Percentiles rank a stretch among this genome's conserved stretches.
Evolutionary conservation across 2,888 invertebrate genomes (phyloP).

Genomic region (Heliconius sara): DNA sequence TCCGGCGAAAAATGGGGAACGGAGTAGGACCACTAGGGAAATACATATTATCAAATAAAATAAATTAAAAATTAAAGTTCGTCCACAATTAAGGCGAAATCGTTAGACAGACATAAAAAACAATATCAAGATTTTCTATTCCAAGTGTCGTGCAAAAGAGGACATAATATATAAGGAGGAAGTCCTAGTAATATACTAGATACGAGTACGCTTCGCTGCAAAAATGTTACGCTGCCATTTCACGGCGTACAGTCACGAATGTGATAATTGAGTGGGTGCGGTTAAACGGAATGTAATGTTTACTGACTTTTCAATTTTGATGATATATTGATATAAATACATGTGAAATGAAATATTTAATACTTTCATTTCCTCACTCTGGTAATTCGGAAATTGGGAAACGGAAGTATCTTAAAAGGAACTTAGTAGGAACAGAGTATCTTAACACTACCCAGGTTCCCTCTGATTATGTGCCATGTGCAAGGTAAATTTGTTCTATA

Average conservation of each 20-base stretch:
- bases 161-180: neutral
- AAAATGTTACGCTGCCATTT: conserved; percentile 8
- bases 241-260: conserved; percentile 13
- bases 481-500: too few relatives aligned
- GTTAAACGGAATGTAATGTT: neutral
- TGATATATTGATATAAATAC: too few relatives aligned
- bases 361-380: too few relatives aligned
- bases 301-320: neutral
- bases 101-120: neutral
- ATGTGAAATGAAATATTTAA: too few relatives aligned
- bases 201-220: neutral
- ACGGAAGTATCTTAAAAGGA: too few relatives aligned
- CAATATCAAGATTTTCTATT: neutral
- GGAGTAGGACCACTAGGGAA: too few relatives aligned
- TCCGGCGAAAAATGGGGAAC: too few relatives aligned
- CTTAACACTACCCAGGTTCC: too few relatives aligned
- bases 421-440: too few relatives aligned
- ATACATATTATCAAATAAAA: neutral
- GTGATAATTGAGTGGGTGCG: conserved; percentile 7
- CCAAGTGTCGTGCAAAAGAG: neutral
- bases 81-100: too few relatives aligned
- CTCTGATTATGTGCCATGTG: too few relatives aligned
- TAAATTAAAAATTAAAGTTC: neutral
- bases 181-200: neutral
- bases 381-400: too few relatives aligned